Evolutionary conservation across 2,797 vertebrate species (phyloP).

Genomic region (Syngnathus rostellatus): DNA sequence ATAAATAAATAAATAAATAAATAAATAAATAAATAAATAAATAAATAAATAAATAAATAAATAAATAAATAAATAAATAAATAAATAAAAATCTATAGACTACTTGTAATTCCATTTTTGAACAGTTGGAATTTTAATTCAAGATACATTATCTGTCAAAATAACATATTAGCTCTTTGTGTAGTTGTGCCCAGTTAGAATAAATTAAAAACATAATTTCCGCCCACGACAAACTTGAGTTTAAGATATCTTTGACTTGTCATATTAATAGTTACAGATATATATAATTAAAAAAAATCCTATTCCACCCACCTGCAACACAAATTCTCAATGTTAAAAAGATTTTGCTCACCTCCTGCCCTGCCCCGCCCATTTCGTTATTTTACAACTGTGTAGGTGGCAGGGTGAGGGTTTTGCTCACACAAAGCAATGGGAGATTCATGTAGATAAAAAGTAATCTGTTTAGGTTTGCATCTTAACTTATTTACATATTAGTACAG

Average conservation of each 20-base stretch:
- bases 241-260: background rate
- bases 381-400: too few species aligned
- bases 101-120: background rate
- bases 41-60: too few species aligned
- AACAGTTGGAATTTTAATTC: background rate
- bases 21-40: too few species aligned
- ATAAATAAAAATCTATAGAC: background rate
- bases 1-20: too few species aligned
- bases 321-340: too few species aligned
- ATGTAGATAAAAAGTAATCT: too few species aligned
- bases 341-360: background rate
- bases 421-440: too few species aligned
- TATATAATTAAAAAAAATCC: background rate
- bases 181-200: too few species aligned
- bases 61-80: too few species aligned
- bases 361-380: too few species aligned
- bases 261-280: background rate
- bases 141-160: background rate
- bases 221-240: background rate
- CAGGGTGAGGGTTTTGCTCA: background rate
- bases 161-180: too few species aligned
- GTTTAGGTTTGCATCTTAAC: background rate
- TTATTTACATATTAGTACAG: background rate
- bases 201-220: too few species aligned
- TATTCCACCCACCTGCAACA: background rate